phyloP scores from a whole-genome alignment of 2,888 invertebrate genomes.

The Trissonchulus sp. region DNA sequence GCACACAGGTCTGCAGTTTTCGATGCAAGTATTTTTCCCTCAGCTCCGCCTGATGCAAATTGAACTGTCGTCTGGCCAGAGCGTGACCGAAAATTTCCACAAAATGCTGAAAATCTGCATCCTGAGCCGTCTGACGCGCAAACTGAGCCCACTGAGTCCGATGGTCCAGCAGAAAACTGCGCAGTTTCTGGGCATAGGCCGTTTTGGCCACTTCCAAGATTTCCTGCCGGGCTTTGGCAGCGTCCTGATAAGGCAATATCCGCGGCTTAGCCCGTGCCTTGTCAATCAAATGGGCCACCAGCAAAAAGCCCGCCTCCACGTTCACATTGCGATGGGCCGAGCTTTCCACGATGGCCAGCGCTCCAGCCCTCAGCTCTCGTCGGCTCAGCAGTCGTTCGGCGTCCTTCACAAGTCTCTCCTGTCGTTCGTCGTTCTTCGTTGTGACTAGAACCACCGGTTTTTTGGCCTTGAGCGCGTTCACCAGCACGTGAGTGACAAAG shows the following conservation, averaged over 20 bases:
- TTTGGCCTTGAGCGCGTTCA: conserved; percentile 80
- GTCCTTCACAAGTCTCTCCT: conserved; percentile 71
- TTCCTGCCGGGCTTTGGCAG: conserved; percentile 59
- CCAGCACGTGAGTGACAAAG: conserved; percentile 68
- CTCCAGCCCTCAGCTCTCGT: conserved; percentile 73
- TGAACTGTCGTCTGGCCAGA: conserved; percentile 70
- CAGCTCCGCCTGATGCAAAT: conserved; percentile 70
- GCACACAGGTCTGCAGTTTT: conserved; percentile 69
- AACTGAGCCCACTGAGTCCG: conserved; percentile 74
- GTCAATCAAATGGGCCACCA: conserved; percentile 84
- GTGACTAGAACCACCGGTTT: conserved; percentile 90
- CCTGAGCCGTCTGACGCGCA: conserved; percentile 74
- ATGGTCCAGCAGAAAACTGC: conserved; percentile 63
- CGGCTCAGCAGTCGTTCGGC: conserved; percentile 78
- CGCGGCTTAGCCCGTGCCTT: conserved; percentile 32
- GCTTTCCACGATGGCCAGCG: conserved; percentile 80
- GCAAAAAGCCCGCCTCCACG: conserved; percentile 77
- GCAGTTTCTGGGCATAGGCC: conserved; percentile 76
- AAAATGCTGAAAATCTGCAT: conserved; percentile 78
- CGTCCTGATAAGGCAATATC: conserved; percentile 22
- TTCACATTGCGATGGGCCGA: conserved; percentile 94
- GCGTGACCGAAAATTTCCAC: conserved; percentile 80
- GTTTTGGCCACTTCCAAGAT: conserved; percentile 81
- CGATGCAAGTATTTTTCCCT: conserved; percentile 73
- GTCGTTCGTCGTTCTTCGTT: conserved; percentile 88